Percentiles rank a stretch among this genome's conserved stretches.
Conservation (phyloP, 2,888 invertebrate species). For the Cotesia congregata region DNA sequence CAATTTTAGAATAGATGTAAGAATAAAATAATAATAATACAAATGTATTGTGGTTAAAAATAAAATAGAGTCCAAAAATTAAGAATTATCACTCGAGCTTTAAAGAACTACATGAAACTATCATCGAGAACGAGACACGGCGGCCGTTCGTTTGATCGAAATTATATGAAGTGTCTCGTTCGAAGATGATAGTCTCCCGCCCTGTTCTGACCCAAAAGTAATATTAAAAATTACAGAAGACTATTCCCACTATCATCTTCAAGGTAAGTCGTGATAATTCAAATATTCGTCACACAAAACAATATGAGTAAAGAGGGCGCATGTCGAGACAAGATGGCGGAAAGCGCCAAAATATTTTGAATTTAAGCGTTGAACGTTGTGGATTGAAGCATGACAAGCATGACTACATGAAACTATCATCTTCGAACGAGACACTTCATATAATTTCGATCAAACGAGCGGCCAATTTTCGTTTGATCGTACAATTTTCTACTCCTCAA, state of each 20-base stretch:
- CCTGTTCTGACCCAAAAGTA: conserved; percentile 8
- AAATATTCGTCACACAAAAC: conserved; percentile 3
- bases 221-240: conserved; percentile 1
- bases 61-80: not conserved
- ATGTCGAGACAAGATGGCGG: conserved; percentile 4
- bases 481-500: not conserved
- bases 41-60: not conserved
- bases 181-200: conserved; percentile 1
- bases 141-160: not conserved
- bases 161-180: too few relatives aligned
- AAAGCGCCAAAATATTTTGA: not conserved
- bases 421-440: too few relatives aligned
- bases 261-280: conserved; percentile 13
- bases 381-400: too few relatives aligned
- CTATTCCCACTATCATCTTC: conserved; percentile 7
- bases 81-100: conserved; percentile 24
- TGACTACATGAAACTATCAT: too few relatives aligned
- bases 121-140: conserved; percentile 36
- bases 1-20: conserved; percentile 32
- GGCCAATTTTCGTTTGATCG: too few relatives aligned
- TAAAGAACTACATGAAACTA: conserved; percentile 37
- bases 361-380: too few relatives aligned
- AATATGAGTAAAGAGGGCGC: conserved; percentile 9
- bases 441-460: not conserved
- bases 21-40: conserved; percentile 23